Evolutionary conservation across 2,888 invertebrate species (phyloP).

Genomic region (Dysmachus trigonus): DNA sequence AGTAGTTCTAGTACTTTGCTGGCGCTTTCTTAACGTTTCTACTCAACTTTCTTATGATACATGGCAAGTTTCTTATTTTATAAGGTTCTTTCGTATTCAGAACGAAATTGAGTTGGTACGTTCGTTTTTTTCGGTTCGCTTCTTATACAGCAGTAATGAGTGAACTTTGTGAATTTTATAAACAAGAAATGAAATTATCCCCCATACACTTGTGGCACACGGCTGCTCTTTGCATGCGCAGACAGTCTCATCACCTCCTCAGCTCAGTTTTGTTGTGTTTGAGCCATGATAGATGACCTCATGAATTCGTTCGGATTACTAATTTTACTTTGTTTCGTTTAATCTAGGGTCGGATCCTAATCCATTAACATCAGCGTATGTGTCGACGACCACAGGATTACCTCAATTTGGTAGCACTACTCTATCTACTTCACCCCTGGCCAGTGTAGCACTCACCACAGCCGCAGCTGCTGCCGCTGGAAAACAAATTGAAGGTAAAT

Average conservation of each 20-base stretch:
- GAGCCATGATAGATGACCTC: conserved; percentile 32
- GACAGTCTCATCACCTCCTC: background rate
- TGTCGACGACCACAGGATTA: conserved; percentile 66
- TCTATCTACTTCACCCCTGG: conserved; percentile 71
- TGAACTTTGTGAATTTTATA: conserved; percentile 37
- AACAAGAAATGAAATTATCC: conserved; percentile 15
- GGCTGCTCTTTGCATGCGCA: background rate
- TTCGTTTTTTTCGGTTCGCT: background rate
- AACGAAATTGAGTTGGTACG: conserved; percentile 33
- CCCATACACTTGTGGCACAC: background rate
- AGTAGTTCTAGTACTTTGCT: conserved; percentile 41
- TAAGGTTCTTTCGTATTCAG: conserved; percentile 30
- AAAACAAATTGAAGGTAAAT: conserved; percentile 89
- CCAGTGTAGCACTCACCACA: conserved; percentile 74
- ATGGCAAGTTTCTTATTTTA: conserved; percentile 31
- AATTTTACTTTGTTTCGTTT: conserved; percentile 43
- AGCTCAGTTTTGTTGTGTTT: background rate
- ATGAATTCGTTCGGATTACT: conserved; percentile 37
- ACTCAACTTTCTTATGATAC: conserved; percentile 36
- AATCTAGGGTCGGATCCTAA: conserved; percentile 64
- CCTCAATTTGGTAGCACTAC: conserved; percentile 70
- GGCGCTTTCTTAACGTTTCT: conserved; percentile 19
- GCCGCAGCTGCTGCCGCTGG: conserved; percentile 83
- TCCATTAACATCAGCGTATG: conserved; percentile 71
- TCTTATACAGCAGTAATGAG: conserved; percentile 22